Base-by-base conservation (phyloP, 2,888 invertebrate genomes). In the Mesopsocus fuscifrons region DNA sequence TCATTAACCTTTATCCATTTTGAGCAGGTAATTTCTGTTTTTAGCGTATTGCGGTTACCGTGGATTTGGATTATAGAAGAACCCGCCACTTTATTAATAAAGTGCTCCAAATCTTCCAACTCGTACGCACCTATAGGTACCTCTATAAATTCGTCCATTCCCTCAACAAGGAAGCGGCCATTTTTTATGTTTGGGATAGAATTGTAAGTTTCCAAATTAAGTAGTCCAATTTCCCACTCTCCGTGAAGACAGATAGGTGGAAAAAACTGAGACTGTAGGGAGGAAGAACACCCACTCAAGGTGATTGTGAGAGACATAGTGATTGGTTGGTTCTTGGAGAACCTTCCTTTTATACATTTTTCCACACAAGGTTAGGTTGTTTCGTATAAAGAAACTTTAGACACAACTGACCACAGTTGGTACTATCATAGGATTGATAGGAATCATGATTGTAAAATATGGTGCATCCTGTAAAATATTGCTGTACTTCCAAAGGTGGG, bases 101-200 rank as follows among this genome's bases (percentile, higher is more conserved):
- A 51, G 35, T 46, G 48, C 42, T 52, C 49, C 20, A 56, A 51
- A 49, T 56, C 52, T 17, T 50, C 48, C 18, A 57, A 49, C 51
- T 58, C 55, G 47, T 58, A 56, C n/a, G 54, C 52, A 8, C 57
- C 55, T 3, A 46, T 47, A 20, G 55, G 54, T 41, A 56, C 50
- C 11, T 33, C 46, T 11, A 55, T 41, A 21, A 47, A 45, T 30
- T 52, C 33, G 34, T 44, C 45, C 6, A 48, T 41, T 33, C 50
- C 49, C 46, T 52, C 51, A 49, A 59, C 54, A 44, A 52, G 53
- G 48, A 57, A 57, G 45, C 57, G 54, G 33, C 46, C 48, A 26
- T 48, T 47, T 47, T 58, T 54, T 2, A 59, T 50, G 48, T 58
- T 59, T 2, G 55, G 54, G 43, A 58, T 54, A 3, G 53, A 49